phyloP scores from a whole-genome alignment of 2,797 vertebrate genomes.

The Aphelocoma californica region DNA sequence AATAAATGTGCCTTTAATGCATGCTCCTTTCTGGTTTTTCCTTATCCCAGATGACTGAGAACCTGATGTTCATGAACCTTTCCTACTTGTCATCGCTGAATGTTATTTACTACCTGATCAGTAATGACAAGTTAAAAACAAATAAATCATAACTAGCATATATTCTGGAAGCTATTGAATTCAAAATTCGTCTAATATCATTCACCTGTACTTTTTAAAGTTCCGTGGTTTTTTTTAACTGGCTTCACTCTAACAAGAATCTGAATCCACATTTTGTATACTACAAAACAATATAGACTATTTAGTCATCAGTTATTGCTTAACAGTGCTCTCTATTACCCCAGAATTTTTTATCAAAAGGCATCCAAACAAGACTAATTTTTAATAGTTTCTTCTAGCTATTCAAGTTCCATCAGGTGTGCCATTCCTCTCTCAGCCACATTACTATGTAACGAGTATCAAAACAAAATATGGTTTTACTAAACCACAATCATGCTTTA shows the following conservation, averaged over 20 bases:
- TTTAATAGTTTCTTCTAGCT: neutral
- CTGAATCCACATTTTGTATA: neutral
- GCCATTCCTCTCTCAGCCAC: neutral
- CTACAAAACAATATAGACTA: neutral
- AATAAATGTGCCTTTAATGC: neutral
- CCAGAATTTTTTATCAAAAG: neutral
- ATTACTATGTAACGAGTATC: neutral
- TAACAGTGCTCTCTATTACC: neutral
- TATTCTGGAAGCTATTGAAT: neutral
- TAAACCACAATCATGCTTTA: neutral
- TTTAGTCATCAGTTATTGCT: neutral
- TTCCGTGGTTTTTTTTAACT: rapidly evolving
- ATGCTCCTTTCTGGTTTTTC: neutral
- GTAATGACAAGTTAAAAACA: neutral
- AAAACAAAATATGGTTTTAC: neutral
- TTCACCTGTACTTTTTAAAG: neutral
- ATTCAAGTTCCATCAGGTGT: neutral
- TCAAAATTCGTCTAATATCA: neutral
- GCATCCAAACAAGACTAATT: neutral
- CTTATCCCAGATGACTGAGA: neutral
- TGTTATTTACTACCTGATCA: neutral
- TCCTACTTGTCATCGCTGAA: neutral
- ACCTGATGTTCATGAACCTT: neutral
- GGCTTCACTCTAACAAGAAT: neutral
- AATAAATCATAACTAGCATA: neutral